Percentiles rank a stretch among this genome's conserved stretches.
Evolutionary conservation across 2,797 vertebrate genomes (phyloP).

Genomic region (Typhlichthys subterraneus): DNA sequence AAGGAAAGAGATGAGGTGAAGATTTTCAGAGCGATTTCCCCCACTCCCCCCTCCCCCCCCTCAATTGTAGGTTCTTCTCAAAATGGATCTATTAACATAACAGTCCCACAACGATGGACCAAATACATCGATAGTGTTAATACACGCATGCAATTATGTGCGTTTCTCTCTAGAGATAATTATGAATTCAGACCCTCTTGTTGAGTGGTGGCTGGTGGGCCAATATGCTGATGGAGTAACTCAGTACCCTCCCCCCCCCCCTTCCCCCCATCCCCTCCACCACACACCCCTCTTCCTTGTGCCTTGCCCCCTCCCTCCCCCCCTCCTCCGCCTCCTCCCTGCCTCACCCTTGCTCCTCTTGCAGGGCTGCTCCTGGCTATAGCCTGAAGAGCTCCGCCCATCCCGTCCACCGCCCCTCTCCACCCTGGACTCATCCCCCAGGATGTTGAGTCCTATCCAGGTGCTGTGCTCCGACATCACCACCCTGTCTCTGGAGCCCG

Average conservation of each 20-base stretch:
- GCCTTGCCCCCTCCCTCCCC: not conserved
- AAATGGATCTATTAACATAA: too few relatives aligned
- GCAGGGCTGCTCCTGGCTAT: constrained; percentile 82
- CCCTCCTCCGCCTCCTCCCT: not conserved
- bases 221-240: constrained; percentile 62
- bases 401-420: constrained; percentile 76
- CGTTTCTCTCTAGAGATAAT: too few relatives aligned
- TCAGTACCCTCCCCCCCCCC: constrained; percentile 50
- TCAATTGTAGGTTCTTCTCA: constrained; percentile 23
- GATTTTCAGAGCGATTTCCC: constrained; percentile 8
- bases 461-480: constrained; percentile 84
- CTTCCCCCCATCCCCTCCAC: constrained; percentile 13
- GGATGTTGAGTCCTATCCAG: constrained; percentile 84
- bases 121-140: too few relatives aligned
- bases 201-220: too few relatives aligned
- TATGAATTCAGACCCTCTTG: too few relatives aligned
- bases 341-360: constrained; percentile 75
- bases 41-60: constrained; percentile 28
- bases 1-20: constrained; percentile 3
- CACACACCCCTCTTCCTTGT: too few relatives aligned
- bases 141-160: too few relatives aligned
- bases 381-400: constrained; percentile 81
- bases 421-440: constrained; percentile 80
- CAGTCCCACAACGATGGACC: too few relatives aligned
- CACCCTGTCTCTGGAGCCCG: constrained; percentile 82